These are phyloP conservation scores for Cotesia chilonis DNA, from an alignment of 1,140 invertebrate species.

Conservation along the genomic window DNA sequence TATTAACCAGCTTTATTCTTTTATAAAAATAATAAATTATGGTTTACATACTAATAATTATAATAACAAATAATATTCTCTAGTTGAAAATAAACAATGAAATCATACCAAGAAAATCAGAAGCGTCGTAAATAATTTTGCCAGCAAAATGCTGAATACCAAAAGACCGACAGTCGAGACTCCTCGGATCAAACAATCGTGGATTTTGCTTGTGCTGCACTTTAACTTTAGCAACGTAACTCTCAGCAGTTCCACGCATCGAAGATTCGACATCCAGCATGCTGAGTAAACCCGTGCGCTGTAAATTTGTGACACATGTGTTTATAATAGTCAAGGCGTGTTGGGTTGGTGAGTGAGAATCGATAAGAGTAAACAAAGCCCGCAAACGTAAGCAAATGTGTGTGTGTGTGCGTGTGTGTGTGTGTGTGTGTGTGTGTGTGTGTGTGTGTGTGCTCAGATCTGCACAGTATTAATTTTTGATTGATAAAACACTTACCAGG, in stretches of 20 bases:
- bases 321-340: neutral
- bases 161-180: conserved; percentile 82
- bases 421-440: no score
- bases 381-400: no score
- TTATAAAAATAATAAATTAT: conserved; percentile 10
- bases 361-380: no score
- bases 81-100: neutral
- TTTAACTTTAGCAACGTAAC: conserved; percentile 87
- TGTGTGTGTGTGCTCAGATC: neutral
- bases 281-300: conserved; percentile 87
- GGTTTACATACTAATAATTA: no score
- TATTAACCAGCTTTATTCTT: neutral
- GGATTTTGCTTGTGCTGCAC: conserved; percentile 83
- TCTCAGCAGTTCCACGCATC: conserved; percentile 84
- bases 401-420: neutral
- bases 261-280: conserved; percentile 95
- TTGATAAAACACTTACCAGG: conserved; percentile 68
- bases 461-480: neutral
- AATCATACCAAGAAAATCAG: conserved; percentile 78
- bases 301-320: conserved; percentile 33
- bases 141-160: conserved; percentile 93
- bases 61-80: no score
- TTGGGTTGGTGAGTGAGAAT: neutral
- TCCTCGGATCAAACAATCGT: conserved; percentile 78
- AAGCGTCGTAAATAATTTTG: conserved; percentile 87